A percentile compares a stretch with the other conserved stretches of the same genome.
phyloP scores from a whole-genome alignment of 2,888 invertebrate genomes.

The Drosophila suboccidentalis region DNA sequence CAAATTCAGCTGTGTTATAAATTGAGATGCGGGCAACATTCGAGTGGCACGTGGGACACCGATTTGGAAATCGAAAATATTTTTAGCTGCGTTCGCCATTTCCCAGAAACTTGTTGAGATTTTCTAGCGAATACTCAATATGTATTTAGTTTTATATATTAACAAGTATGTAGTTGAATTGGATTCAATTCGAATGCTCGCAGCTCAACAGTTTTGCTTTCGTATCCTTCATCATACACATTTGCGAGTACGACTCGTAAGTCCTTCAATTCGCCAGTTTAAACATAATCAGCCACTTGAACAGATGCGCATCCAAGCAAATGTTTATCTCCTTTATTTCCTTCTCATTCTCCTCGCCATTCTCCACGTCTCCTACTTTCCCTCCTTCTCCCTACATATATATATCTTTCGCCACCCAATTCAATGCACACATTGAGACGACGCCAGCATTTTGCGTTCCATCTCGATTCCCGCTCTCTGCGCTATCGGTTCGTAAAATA shows the following conservation, averaged over 20 bases:
- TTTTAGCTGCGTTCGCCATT: constrained; percentile 31
- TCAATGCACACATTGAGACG: constrained; percentile 31
- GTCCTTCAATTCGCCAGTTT: constrained; percentile 58
- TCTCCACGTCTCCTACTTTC: neutral
- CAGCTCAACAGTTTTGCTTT: constrained; percentile 37
- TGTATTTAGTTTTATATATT: neutral
- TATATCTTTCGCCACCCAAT: neutral
- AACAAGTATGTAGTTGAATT: constrained; percentile 1
- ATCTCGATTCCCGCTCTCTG: neutral
- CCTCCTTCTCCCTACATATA: neutral
- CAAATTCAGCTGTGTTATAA: constrained; percentile 62
- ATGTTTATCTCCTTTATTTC: constrained; percentile 37
- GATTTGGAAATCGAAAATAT: constrained; percentile 1
- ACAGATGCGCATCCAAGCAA: constrained; percentile 75
- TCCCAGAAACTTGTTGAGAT: constrained; percentile 26
- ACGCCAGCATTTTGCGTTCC: constrained; percentile 30
- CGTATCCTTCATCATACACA: constrained; percentile 44
- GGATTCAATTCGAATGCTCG: constrained; percentile 21
- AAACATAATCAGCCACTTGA: constrained; percentile 78
- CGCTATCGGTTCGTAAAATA: constrained; percentile 57
- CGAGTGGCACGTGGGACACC: constrained; percentile 23
- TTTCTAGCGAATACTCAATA: neutral
- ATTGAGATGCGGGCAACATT: constrained; percentile 62
- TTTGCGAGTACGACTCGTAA: constrained; percentile 2
- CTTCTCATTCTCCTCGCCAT: constrained; percentile 6